Evolutionary conservation across 2,113 vertebrate genomes (phyloP).

Genomic region (Podarcis cretensis): DNA sequence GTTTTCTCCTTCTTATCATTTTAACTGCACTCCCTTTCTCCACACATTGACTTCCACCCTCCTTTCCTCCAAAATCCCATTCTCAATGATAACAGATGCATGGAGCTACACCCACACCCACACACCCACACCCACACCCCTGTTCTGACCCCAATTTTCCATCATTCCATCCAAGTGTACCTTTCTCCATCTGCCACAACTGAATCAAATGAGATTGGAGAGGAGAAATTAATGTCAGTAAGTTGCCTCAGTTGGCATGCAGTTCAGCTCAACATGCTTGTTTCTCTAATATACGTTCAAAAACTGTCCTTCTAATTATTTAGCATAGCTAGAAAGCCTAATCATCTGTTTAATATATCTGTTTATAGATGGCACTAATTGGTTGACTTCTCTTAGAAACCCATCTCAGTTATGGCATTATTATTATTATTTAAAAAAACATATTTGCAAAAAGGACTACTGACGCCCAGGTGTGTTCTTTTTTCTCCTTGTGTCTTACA

Average conservation of each 20-base stretch:
- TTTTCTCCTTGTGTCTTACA: not conserved
- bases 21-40: not conserved
- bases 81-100: not conserved
- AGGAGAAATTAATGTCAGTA: not conserved
- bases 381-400: not conserved
- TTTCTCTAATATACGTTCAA: not conserved
- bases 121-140: too few species aligned
- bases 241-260: not conserved
- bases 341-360: constrained; percentile 1
- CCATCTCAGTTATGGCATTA: not conserved
- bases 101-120: not conserved
- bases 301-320: not conserved
- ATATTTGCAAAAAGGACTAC: not conserved
- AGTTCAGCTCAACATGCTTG: not conserved
- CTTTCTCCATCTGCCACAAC: not conserved
- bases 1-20: too few species aligned
- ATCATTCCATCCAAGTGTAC: not conserved
- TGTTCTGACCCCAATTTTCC: not conserved
- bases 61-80: not conserved
- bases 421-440: not conserved
- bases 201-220: not conserved
- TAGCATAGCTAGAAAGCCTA: not conserved
- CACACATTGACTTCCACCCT: not conserved
- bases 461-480: not conserved
- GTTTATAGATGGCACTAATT: not conserved